A percentile compares a stretch with the other conserved stretches of the same genome.
Conservation (phyloP, 2,797 vertebrate genomes). For the Ceryle rudis region DNA sequence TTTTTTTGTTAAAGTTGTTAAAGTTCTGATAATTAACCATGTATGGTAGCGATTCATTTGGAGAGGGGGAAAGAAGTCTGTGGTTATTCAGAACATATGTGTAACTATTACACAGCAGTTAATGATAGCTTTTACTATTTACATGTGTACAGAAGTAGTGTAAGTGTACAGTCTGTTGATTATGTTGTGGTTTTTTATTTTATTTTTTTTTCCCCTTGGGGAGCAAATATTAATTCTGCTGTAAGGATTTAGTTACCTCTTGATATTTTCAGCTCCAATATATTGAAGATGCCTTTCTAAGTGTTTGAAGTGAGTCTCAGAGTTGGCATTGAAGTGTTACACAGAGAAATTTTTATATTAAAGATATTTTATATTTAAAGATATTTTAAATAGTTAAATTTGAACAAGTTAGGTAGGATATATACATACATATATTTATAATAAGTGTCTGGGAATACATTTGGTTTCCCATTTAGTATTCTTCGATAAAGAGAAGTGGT, state of each 20-base stretch:
- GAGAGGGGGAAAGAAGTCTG: neutral
- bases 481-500: neutral
- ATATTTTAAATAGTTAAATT: neutral
- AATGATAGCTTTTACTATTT: neutral
- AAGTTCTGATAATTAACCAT: neutral
- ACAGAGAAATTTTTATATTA: neutral
- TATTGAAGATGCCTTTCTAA: neutral
- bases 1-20: neutral
- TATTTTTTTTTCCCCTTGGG: neutral
- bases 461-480: neutral
- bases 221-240: neutral
- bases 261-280: neutral
- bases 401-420: neutral
- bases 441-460: neutral
- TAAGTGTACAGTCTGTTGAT: neutral
- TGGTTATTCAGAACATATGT: neutral
- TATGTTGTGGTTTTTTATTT: too few relatives aligned
- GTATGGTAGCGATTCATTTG: neutral
- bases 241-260: neutral
- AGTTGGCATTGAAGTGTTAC: neutral
- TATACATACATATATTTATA: neutral
- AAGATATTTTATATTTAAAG: too few relatives aligned
- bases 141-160: neutral
- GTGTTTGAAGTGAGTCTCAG: neutral
- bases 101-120: neutral